phyloP scores from a whole-genome alignment of 2,113 vertebrate genomes.

The Oriolus oriolus region DNA sequence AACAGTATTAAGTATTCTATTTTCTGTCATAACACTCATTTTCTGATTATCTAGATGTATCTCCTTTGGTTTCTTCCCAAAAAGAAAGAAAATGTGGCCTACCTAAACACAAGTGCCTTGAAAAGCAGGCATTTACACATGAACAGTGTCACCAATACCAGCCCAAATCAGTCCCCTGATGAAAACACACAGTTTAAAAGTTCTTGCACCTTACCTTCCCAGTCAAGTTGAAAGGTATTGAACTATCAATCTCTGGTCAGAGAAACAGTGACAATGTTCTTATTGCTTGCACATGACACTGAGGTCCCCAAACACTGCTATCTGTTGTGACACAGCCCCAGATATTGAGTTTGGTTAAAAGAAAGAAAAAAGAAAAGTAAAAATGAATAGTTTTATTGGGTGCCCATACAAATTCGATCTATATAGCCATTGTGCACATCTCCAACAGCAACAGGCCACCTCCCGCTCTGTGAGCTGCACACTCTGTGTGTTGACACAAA shows the following conservation, averaged over 20 bases:
- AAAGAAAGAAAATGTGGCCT: background rate
- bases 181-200: background rate
- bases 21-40: background rate
- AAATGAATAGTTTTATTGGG: background rate
- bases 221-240: background rate
- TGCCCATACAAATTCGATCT: background rate
- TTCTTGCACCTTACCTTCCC: background rate
- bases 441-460: background rate
- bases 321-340: background rate
- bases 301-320: background rate
- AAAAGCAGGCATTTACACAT: background rate
- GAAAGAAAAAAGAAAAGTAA: background rate
- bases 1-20: background rate
- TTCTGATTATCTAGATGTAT: background rate
- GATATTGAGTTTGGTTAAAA: background rate
- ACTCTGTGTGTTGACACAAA: background rate
- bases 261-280: background rate
- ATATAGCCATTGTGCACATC: background rate
- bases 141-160: background rate
- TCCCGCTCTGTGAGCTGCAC: background rate
- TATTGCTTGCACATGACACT: background rate
- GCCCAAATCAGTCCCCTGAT: background rate
- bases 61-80: background rate
- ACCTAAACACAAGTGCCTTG: background rate
- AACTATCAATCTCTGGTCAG: background rate